Percentiles rank a stretch among this genome's conserved stretches.
Conservation (phyloP, 2,888 invertebrate species). For the Eupithecia subfuscata region DNA sequence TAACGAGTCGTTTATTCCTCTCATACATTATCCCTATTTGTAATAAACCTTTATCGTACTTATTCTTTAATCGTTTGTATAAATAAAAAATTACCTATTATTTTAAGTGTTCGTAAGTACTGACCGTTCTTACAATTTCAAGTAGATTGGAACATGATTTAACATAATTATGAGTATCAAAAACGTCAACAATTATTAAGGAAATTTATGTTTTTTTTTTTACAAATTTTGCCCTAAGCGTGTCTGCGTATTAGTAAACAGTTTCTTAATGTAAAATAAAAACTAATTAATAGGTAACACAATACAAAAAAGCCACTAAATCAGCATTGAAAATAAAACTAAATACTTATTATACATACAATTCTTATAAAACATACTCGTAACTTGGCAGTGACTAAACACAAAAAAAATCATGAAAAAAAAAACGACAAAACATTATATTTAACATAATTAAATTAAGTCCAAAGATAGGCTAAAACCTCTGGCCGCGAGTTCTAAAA, state of each 20-base stretch:
- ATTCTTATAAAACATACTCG: background rate
- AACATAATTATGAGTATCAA: background rate
- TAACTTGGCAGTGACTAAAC: background rate
- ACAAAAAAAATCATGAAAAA: background rate
- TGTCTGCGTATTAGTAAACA: background rate
- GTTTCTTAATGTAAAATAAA: background rate
- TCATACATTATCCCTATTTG: background rate
- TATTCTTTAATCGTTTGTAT: background rate
- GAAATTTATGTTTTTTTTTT: background rate
- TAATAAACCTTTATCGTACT: background rate
- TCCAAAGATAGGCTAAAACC: background rate
- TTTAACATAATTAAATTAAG: background rate
- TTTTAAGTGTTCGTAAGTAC: background rate
- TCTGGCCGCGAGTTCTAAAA: background rate
- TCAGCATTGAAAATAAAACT: background rate
- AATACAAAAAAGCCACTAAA: background rate
- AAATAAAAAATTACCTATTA: too few relatives aligned
- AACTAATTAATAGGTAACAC: background rate
- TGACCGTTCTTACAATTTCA: background rate
- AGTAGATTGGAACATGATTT: constrained; percentile 3
- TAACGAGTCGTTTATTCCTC: constrained; percentile 37
- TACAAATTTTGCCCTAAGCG: background rate
- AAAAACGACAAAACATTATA: background rate
- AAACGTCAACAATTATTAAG: background rate
- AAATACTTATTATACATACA: background rate